Conservation (phyloP, 2,888 invertebrate species). For the Patella depressa region DNA sequence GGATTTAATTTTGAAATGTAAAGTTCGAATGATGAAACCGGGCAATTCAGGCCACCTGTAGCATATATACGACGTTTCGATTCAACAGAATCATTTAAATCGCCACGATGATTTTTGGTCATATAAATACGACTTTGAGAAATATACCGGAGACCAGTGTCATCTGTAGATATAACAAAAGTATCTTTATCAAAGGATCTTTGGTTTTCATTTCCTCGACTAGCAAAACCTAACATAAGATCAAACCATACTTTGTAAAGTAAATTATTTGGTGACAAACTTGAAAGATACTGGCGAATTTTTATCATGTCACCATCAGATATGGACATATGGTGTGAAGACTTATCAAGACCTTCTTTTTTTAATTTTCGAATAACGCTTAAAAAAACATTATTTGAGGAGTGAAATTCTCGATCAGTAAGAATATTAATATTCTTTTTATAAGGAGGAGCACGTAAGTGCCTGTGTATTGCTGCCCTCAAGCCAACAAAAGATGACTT, state of each 20-base stretch:
- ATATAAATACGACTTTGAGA: background rate
- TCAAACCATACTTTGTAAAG: background rate
- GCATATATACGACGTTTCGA: slow-evolving; percentile 27
- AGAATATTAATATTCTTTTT: slow-evolving; percentile 6
- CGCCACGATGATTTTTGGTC: background rate
- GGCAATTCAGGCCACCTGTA: background rate
- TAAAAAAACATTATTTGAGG: slow-evolving; percentile 21
- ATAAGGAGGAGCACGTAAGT: slow-evolving; percentile 16
- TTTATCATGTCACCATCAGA: background rate
- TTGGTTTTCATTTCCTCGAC: background rate
- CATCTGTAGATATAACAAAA: no score
- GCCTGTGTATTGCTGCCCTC: slow-evolving; percentile 10
- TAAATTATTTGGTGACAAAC: background rate
- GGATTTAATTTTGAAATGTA: no score
- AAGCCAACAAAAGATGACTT: slow-evolving; percentile 11
- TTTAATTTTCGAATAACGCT: slow-evolving; percentile 24
- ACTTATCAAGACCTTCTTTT: background rate
- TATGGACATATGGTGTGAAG: no score
- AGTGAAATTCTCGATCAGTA: slow-evolving; percentile 7
- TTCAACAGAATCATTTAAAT: slow-evolving; percentile 7
- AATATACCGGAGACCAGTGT: background rate
- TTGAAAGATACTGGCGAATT: background rate
- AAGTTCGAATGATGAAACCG: no score
- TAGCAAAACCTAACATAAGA: background rate
- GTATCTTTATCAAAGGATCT: background rate